Evolutionary conservation across 2,888 invertebrate genomes (phyloP), one percentile per base, ranked within the genome.

Genomic region (Creontiades dilutus): DNA sequence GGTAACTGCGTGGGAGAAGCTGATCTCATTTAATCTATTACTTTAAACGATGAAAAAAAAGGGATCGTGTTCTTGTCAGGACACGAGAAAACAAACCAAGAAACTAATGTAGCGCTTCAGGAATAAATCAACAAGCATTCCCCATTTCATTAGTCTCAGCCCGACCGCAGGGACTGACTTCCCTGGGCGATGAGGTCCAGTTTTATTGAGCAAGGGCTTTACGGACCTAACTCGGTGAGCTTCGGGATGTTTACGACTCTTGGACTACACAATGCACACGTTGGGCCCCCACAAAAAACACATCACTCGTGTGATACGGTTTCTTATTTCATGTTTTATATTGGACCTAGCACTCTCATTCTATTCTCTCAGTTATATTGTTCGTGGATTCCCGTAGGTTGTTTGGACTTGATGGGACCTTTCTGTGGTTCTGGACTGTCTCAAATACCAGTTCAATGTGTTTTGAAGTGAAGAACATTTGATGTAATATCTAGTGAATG

Each of bases 81-180:
- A 85, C 85, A 85, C 27, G 57, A 61, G 61, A 85, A 85, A 85
- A 85, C 85, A 85, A 85, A 85, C 85, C 23, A 85, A 27, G 61
- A 61, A 57, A 57, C 85, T 85, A 85, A 85, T 85, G 85, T 28
- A 16, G 55, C 46, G 57, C 85, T 37, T 84, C 23, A n/a, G 37
- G 61, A 61, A 85, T 85, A 85, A 85, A 85, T 85, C 85, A 85
- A 85, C 85, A 57, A 28, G 28, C 85, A 57, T 85, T 85, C 85
- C 55, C 55, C 85, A 85, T 85, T 85, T 85, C 85, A 85, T 85
- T 85, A 85, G 85, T 55, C 52, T 13, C 80, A 46, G 52, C 46
- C 78, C 19, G 78, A 78, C 78, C 78, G 78, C 16, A 78, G 46
- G 47, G 47, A 46, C 46, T 46, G 28, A 46, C 47, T 78, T 78